phyloP scores from a whole-genome alignment of 2,888 invertebrate genomes.

The Nemapogon koenigi region DNA sequence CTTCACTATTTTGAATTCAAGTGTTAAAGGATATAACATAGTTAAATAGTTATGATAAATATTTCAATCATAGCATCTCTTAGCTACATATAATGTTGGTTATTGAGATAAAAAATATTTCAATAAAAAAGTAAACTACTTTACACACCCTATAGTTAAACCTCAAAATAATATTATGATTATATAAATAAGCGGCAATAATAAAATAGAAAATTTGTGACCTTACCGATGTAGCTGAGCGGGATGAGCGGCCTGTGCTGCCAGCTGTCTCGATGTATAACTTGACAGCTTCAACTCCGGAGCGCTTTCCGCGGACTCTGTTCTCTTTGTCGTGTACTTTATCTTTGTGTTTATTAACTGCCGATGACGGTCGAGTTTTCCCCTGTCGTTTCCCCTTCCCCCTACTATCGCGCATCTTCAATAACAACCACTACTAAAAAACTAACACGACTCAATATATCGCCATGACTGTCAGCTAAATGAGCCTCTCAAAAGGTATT shows the following conservation, averaged over 20 bases:
- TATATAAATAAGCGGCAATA: no score
- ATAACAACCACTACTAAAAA: slow-evolving; percentile 20
- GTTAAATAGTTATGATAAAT: no score
- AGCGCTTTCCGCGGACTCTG: slow-evolving; percentile 36
- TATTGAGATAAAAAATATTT: no score
- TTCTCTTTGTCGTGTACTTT: slow-evolving; percentile 16
- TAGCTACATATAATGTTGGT: no score
- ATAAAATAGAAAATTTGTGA: no score
- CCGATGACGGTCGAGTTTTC: not conserved
- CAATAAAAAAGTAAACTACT: no score
- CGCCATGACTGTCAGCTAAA: not conserved
- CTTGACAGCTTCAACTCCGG: slow-evolving; percentile 53
- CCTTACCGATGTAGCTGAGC: slow-evolving; percentile 51
- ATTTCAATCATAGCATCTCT: no score
- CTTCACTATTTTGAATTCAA: no score
- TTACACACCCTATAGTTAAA: no score
- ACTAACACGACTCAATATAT: slow-evolving; percentile 15
- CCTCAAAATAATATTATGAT: no score
- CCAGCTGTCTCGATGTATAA: slow-evolving; percentile 45
- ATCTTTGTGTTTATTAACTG: not conserved
- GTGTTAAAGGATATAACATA: no score
- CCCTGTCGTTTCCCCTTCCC: slow-evolving; percentile 17
- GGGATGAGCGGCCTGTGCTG: slow-evolving; percentile 47
- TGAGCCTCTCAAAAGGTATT: not conserved
- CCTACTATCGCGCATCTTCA: slow-evolving; percentile 44